phyloP scores from a whole-genome alignment of 2,888 invertebrate genomes.

The Apotomis betuletana region DNA sequence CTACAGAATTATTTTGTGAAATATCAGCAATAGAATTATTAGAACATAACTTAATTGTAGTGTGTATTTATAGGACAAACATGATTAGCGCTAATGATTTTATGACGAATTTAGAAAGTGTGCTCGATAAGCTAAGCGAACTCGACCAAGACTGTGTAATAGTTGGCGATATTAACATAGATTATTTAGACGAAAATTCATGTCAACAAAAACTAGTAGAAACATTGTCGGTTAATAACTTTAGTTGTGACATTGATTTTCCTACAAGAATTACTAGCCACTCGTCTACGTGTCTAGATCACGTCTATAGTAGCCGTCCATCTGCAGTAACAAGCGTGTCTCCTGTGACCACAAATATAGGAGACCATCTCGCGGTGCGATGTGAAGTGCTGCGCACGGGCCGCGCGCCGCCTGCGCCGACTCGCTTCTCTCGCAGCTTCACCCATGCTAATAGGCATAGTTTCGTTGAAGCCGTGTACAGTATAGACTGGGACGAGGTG shows the following conservation, averaged over 20 bases:
- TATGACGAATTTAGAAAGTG: neutral
- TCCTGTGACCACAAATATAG: conserved; percentile 5
- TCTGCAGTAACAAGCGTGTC: neutral
- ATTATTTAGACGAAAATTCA: neutral
- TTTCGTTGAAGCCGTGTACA: no score
- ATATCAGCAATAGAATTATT: neutral
- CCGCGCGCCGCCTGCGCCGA: no score
- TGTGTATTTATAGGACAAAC: conserved; percentile 10
- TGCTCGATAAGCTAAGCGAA: conserved; percentile 4
- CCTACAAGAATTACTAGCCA: neutral
- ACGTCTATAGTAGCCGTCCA: conserved; percentile 6
- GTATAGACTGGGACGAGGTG: no score
- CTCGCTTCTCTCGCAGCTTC: no score
- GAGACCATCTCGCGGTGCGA: no score
- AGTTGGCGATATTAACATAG: conserved; percentile 9
- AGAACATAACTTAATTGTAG: neutral
- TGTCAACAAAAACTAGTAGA: neutral
- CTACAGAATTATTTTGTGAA: neutral
- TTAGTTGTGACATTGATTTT: neutral
- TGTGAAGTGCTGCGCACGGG: no score
- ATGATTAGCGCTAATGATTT: conserved; percentile 7
- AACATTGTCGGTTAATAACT: neutral
- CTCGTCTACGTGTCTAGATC: neutral
- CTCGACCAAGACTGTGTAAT: neutral
- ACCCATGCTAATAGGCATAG: no score